A percentile compares a stretch with the other conserved stretches of the same genome.
Evolutionary conservation across 2,113 vertebrate genomes (phyloP).

Genomic region (Sisor rabdophorus): DNA sequence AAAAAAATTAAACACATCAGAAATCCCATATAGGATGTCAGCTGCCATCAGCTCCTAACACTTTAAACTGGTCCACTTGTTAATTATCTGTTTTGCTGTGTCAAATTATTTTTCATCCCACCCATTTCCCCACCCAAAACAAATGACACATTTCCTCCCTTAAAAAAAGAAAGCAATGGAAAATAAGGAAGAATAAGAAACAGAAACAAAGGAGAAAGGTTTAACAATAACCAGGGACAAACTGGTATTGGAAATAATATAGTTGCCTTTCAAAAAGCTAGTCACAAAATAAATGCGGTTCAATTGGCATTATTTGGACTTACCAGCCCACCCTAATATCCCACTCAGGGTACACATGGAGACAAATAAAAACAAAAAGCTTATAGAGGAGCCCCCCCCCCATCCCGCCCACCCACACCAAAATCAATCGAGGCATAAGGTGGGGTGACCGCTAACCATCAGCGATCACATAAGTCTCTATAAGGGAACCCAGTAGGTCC

Average conservation of each 20-base stretch:
- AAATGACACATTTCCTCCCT: constrained; percentile 39
- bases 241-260: constrained; percentile 45
- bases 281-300: constrained; percentile 42
- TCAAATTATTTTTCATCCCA: constrained; percentile 32
- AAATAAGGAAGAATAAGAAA: constrained; percentile 24
- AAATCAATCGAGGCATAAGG: constrained; percentile 44
- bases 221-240: constrained; percentile 41
- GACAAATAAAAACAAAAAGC: constrained; percentile 52
- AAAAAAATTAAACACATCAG: constrained; percentile 37
- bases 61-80: constrained; percentile 40
- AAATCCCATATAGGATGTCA: constrained; percentile 49
- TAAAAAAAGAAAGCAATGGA: constrained; percentile 10
- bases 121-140: constrained; percentile 20
- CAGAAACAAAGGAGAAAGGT: constrained; percentile 12
- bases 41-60: constrained; percentile 48
- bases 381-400: constrained; percentile 48
- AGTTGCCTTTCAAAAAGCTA: constrained; percentile 43
- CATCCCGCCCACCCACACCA: constrained; percentile 40
- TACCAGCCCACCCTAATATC: constrained; percentile 30
- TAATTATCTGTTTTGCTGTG: constrained; percentile 19
- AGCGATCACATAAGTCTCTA: constrained; percentile 53
- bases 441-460: constrained; percentile 46
- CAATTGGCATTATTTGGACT: constrained; percentile 43
- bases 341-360: constrained; percentile 41
- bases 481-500: constrained; percentile 39